Evolutionary conservation across 1,140 invertebrate genomes (phyloP).

Genomic region (Brachionus calyciflorus): DNA sequence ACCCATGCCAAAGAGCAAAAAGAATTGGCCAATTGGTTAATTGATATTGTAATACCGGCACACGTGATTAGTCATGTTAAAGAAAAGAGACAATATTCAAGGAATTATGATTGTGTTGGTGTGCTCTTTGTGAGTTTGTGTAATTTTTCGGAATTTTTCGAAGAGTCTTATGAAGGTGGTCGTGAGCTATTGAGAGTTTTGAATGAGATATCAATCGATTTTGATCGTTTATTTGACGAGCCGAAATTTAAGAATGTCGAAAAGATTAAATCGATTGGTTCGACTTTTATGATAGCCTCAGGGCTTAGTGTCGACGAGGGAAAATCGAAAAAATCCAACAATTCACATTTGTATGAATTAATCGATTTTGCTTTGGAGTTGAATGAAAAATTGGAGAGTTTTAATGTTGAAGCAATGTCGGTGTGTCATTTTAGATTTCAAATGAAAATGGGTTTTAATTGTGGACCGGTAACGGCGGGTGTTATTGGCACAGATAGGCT

Average conservation of each 20-base stretch:
- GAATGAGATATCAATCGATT: slow-evolving; percentile 89
- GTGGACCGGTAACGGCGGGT: slow-evolving; percentile 85
- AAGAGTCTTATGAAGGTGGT: slow-evolving; percentile 79
- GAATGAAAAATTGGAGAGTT: slow-evolving; percentile 75
- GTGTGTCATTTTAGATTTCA: slow-evolving; percentile 82
- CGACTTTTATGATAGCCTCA: slow-evolving; percentile 94
- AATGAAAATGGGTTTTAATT: slow-evolving; percentile 70
- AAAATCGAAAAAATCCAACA: slow-evolving; percentile 59
- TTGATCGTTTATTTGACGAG: slow-evolving; percentile 82
- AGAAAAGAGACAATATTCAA: slow-evolving; percentile 69
- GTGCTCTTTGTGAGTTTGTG: slow-evolving; percentile 92
- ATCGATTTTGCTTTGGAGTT: slow-evolving; percentile 74
- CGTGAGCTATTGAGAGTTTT: slow-evolving; percentile 87
- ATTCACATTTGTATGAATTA: slow-evolving; percentile 14
- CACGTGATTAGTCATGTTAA: slow-evolving; percentile 34
- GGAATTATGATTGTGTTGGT: slow-evolving; percentile 85
- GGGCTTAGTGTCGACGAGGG: slow-evolving; percentile 76
- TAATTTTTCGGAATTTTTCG: slow-evolving; percentile 92
- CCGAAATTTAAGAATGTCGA: slow-evolving; percentile 82
- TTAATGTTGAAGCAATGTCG: slow-evolving; percentile 80
- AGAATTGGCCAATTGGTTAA: slow-evolving; percentile 40
- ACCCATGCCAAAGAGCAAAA: slow-evolving; percentile 9
- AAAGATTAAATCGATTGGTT: slow-evolving; percentile 96
- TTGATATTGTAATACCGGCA: slow-evolving; percentile 27
- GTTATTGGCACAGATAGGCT: slow-evolving; percentile 93